phyloP scores from a whole-genome alignment of 2,113 vertebrate genomes.

The Leptobrachium ailaonicum region DNA sequence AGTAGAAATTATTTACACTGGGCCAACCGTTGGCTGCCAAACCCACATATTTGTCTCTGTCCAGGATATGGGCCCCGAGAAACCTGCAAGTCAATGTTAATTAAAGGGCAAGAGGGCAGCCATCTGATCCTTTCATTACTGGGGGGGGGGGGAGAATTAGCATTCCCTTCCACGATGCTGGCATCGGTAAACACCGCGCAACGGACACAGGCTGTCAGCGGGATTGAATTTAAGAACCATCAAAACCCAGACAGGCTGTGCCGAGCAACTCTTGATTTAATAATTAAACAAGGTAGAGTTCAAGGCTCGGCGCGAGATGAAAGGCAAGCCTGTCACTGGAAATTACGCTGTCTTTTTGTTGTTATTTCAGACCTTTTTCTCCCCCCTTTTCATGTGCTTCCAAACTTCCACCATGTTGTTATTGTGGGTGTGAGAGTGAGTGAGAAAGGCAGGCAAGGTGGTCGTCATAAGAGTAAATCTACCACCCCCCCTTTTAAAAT shows the following conservation, averaged over 20 bases:
- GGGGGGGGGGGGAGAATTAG: constrained; percentile 72
- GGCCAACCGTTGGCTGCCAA: neutral
- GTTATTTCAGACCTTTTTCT: constrained; percentile 62
- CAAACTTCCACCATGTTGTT: constrained; percentile 57
- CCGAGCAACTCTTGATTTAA: constrained; percentile 76
- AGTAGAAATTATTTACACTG: neutral
- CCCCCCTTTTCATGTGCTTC: constrained; percentile 56
- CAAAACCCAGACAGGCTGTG: constrained; percentile 75
- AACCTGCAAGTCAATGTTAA: neutral
- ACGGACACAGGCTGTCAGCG: constrained; percentile 84
- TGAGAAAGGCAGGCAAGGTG: neutral
- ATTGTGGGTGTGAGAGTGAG: neutral
- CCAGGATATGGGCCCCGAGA: no score
- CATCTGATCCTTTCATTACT: constrained; percentile 65
- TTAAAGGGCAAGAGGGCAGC: constrained; percentile 53
- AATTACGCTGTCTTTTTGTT: constrained; percentile 72
- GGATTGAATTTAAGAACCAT: constrained; percentile 80
- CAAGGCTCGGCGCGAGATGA: constrained; percentile 78
- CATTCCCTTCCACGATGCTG: constrained; percentile 68
- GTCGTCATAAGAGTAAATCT: no score
- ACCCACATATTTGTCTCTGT: neutral
- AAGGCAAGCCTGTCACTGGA: constrained; percentile 78
- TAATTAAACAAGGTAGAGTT: constrained; percentile 86
- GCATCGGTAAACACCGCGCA: constrained; percentile 70
- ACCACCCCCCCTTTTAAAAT: no score